phyloP scores from a whole-genome alignment of 2,888 invertebrate species.

The Epinotia demarniana region DNA sequence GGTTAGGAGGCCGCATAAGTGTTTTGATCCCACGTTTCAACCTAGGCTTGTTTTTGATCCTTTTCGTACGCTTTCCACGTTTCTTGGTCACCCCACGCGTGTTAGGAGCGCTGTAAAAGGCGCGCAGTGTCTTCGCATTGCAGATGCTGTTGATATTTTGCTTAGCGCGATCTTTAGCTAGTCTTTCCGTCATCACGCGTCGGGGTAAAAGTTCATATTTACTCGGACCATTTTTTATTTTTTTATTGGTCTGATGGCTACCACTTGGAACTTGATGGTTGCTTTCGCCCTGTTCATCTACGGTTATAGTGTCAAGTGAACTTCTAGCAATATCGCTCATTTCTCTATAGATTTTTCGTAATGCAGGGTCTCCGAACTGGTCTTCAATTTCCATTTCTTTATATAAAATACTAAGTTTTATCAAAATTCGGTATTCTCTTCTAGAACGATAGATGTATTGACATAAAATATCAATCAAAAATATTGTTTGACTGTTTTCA shows the following conservation, averaged over 20 bases:
- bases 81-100: neutral
- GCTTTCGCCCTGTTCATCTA: neutral
- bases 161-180: constrained; percentile 2
- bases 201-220: neutral
- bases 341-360: neutral
- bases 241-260: neutral
- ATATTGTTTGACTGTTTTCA: neutral
- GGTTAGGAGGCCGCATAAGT: neutral
- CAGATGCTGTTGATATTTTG: neutral
- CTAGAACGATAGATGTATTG: neutral
- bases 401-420: neutral
- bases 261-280: neutral
- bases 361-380: neutral
- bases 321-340: neutral
- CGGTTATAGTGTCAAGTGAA: neutral
- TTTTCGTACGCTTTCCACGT: neutral
- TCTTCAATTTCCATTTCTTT: constrained; percentile 3
- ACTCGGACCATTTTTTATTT: neutral
- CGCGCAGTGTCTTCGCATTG: neutral
- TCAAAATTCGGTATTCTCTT: neutral
- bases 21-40: neutral
- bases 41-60: neutral
- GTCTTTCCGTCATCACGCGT: neutral
- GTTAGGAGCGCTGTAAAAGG: neutral
- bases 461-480: neutral